These are phyloP conservation scores for Nephrotoma guestfalica DNA, from an alignment of 2,888 invertebrate species.

Conservation along the genomic window DNA sequence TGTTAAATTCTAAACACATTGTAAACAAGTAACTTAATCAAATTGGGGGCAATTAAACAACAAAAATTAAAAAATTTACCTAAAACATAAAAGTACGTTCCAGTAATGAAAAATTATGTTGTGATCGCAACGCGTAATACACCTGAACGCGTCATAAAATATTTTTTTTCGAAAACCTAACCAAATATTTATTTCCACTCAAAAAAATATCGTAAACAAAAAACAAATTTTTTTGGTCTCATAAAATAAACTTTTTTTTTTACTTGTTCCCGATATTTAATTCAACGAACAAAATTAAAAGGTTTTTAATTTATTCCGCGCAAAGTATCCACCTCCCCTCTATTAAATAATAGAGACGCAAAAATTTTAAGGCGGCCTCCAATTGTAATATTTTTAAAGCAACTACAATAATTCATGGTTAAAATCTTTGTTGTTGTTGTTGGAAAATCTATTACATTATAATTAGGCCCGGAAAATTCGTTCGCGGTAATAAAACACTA, in stretches of 20 bases:
- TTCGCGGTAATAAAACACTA: no score
- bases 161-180: not conserved
- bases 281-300: not conserved
- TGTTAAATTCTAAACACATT: no score
- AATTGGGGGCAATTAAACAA: no score
- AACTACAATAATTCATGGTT: not conserved
- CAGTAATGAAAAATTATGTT: not conserved
- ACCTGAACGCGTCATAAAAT: not conserved
- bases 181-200: not conserved
- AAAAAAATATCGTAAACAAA: not conserved
- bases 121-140: not conserved
- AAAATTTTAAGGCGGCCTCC: not conserved
- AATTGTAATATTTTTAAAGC: not conserved
- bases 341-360: not conserved
- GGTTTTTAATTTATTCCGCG: not conserved
- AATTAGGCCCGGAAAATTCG: not conserved
- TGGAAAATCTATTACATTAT: not conserved
- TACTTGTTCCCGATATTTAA: not conserved
- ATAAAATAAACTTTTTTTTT: not conserved
- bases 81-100: not conserved
- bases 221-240: not conserved
- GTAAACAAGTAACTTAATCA: no score
- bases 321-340: not conserved
- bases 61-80: no score
- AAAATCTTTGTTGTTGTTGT: not conserved